Percentiles rank a stretch among this genome's conserved stretches.
phyloP scores from a whole-genome alignment of 2,113 vertebrate genomes.

The Pandion haliaetus region DNA sequence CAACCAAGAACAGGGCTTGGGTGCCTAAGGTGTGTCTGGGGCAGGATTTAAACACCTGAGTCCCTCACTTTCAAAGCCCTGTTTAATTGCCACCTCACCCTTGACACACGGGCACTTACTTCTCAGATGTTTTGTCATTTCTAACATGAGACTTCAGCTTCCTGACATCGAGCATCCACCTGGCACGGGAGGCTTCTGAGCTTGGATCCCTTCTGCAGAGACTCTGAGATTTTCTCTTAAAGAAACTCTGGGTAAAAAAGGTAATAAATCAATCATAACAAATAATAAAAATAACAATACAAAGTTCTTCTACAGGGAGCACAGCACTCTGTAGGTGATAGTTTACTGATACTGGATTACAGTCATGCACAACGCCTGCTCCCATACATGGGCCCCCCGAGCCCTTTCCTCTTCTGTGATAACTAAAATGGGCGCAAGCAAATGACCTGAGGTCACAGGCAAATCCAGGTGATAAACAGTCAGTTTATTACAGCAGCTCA shows the following conservation, averaged over 20 bases:
- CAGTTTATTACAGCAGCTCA: neutral
- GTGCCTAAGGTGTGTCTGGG: neutral
- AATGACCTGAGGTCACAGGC: accelerated
- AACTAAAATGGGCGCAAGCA: neutral
- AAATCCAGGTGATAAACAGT: neutral
- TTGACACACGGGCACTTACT: neutral
- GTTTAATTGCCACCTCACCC: neutral
- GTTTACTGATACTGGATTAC: neutral
- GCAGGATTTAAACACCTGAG: neutral
- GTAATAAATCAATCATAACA: neutral
- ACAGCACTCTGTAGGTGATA: neutral
- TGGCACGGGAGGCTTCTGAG: neutral
- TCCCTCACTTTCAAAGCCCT: neutral
- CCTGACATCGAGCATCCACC: neutral
- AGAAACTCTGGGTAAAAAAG: neutral
- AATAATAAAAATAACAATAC: neutral
- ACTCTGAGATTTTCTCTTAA: neutral
- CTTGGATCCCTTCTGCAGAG: neutral
- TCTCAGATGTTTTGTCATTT: neutral
- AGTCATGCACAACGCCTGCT: neutral
- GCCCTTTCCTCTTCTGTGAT: neutral
- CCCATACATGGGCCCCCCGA: accelerated
- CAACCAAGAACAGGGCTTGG: neutral
- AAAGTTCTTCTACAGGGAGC: neutral
- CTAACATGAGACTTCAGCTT: neutral